Evolutionary conservation across 30 jellyfish, hydroid and myxozoan genomes (phyloP).

Genomic region (Turritopsis rubra): DNA sequence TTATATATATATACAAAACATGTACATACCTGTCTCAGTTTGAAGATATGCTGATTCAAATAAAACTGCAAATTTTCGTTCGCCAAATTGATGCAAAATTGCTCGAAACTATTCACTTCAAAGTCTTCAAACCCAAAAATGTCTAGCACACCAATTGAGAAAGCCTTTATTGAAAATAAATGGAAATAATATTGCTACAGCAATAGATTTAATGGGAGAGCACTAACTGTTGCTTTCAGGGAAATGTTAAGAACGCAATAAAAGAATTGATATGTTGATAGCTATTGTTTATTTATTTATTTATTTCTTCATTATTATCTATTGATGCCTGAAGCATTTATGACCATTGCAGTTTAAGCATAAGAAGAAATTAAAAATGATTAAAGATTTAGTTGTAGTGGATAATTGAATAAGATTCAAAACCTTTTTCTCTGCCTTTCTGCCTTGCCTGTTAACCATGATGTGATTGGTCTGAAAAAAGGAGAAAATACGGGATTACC

Average conservation of each 20-base stretch:
- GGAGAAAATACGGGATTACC: background rate
- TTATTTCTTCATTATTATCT: background rate
- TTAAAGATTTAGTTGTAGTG: too few species aligned
- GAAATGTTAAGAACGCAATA: background rate
- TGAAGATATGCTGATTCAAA: constrained; percentile 74
- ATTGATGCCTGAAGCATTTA: background rate
- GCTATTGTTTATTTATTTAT: background rate
- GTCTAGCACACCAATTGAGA: constrained; percentile 89
- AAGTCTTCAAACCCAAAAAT: constrained; percentile 95
- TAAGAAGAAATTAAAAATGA: too few species aligned
- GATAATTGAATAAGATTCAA: background rate
- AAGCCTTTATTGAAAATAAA: constrained; percentile 52
- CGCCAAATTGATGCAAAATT: constrained; percentile 92
- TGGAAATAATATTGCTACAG: background rate
- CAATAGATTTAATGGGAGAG: too few species aligned
- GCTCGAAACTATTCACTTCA: constrained; percentile 85
- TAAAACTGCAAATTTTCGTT: constrained; percentile 82
- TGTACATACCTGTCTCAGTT: constrained; percentile 65
- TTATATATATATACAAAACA: background rate
- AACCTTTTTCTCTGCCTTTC: constrained; percentile 25
- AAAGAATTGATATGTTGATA: background rate
- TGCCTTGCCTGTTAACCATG: constrained; percentile 29
- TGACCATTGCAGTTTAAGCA: too few species aligned
- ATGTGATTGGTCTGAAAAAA: constrained; percentile 31
- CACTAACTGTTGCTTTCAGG: too few species aligned